Conservation (phyloP, 2,797 vertebrate species). For the Salmo trutta region DNA sequence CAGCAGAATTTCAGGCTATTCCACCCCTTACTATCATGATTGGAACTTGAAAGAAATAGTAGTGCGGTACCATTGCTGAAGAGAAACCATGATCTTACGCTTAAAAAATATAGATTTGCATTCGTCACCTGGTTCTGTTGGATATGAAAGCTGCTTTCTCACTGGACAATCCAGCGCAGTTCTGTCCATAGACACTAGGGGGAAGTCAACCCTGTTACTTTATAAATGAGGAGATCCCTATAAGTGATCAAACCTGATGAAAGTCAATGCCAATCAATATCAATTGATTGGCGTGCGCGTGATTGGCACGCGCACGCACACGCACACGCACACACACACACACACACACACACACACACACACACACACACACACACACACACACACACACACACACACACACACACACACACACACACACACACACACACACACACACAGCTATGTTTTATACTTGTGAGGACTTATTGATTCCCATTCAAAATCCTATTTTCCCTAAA, state of each 20-base stretch:
- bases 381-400: too few species aligned
- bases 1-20: slow-evolving; percentile 60
- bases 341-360: slow-evolving; percentile 19
- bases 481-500: too few species aligned
- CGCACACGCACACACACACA: neutral
- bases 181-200: slow-evolving; percentile 66
- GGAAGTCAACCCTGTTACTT: slow-evolving; percentile 78
- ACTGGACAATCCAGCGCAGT: slow-evolving; percentile 63
- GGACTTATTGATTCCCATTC: too few species aligned
- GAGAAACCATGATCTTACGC: slow-evolving; percentile 67
- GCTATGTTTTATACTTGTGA: too few species aligned
- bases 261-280: neutral
- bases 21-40: slow-evolving; percentile 64
- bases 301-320: slow-evolving; percentile 18
- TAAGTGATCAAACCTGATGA: neutral
- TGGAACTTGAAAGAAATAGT: slow-evolving; percentile 68
- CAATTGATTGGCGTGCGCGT: neutral
- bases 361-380: neutral
- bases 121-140: slow-evolving; percentile 61
- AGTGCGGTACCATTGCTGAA: slow-evolving; percentile 62
- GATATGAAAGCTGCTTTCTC: slow-evolving; percentile 56
- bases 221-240: slow-evolving; percentile 15
- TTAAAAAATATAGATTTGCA: slow-evolving; percentile 57
- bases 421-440: neutral
- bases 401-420: neutral